Evolutionary conservation across 1,140 invertebrate species (phyloP).

Genomic region (Drosophila watanabei): DNA sequence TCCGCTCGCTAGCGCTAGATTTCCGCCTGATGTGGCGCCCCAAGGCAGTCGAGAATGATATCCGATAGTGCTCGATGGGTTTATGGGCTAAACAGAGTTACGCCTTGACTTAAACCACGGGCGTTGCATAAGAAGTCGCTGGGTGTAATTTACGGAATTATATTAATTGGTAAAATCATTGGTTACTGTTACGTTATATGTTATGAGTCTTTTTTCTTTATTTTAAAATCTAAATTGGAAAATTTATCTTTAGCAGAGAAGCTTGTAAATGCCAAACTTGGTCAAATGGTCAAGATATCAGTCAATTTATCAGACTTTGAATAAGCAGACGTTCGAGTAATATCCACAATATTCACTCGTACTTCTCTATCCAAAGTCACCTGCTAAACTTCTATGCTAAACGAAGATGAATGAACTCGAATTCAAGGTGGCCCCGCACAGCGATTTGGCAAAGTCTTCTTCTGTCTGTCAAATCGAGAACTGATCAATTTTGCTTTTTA

Average conservation of each 20-base stretch:
- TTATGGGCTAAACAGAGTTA: slow-evolving; percentile 40
- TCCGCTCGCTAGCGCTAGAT: slow-evolving; percentile 27
- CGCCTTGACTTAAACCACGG: slow-evolving; percentile 34
- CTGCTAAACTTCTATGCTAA: slow-evolving; percentile 48
- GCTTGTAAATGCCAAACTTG: not conserved
- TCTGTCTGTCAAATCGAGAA: slow-evolving; percentile 46
- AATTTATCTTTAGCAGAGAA: not conserved
- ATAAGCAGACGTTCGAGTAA: not conserved
- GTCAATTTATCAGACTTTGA: not conserved
- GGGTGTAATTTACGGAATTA: slow-evolving; percentile 11
- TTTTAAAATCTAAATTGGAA: not conserved
- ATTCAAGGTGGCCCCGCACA: slow-evolving; percentile 51
- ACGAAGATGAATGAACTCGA: slow-evolving; percentile 57
- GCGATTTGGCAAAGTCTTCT: slow-evolving; percentile 42
- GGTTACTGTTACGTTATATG: too few relatives aligned
- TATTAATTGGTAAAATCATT: slow-evolving; percentile 8
- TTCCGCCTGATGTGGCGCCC: slow-evolving; percentile 55
- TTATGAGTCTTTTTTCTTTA: not conserved
- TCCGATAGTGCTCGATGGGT: slow-evolving; percentile 48
- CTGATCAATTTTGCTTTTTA: slow-evolving; percentile 47
- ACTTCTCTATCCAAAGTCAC: slow-evolving; percentile 6
- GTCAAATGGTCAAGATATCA: not conserved
- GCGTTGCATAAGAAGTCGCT: slow-evolving; percentile 29
- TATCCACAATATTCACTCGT: not conserved
- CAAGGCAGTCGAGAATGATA: slow-evolving; percentile 49